These are phyloP conservation scores for Amphiduros pacificus DNA, from an alignment of 2,888 invertebrate species.

Conservation along the genomic window DNA sequence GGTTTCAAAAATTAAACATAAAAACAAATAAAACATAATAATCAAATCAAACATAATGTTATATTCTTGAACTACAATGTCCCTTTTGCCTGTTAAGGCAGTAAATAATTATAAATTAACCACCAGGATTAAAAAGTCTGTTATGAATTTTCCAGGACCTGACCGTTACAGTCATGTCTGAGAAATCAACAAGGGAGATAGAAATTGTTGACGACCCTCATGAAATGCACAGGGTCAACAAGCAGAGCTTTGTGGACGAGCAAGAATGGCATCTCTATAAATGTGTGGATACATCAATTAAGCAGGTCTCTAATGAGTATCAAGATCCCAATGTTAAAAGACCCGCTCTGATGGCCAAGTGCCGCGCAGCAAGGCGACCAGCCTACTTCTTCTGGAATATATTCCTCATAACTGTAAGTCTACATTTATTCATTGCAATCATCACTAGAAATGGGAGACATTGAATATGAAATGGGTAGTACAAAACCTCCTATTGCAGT, in stretches of 20 bases:
- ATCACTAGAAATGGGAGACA: too few species aligned
- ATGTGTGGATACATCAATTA: conserved; percentile 34
- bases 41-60: too few species aligned
- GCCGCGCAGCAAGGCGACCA: conserved; percentile 55
- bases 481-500: too few species aligned
- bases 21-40: too few species aligned
- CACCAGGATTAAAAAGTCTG: too few species aligned
- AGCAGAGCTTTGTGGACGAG: conserved; percentile 55
- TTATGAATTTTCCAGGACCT: conserved; percentile 44
- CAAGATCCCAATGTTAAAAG: conserved; percentile 51
- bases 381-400: conserved; percentile 59
- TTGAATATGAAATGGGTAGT: too few species aligned
- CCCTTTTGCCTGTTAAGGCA: not conserved
- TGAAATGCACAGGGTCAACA: conserved; percentile 50
- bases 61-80: not conserved
- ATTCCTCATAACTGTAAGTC: conserved; percentile 56
- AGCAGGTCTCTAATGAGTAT: conserved; percentile 49
- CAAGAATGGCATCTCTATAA: conserved; percentile 57
- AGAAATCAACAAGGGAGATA: conserved; percentile 45
- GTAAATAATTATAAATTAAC: too few species aligned
- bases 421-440: too few species aligned
- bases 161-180: conserved; percentile 52
- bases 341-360: conserved; percentile 54
- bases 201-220: conserved; percentile 47
- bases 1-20: too few species aligned